Evolutionary conservation across 2,888 invertebrate species (phyloP).

Genomic region (Scelioninae gen. 1): DNA sequence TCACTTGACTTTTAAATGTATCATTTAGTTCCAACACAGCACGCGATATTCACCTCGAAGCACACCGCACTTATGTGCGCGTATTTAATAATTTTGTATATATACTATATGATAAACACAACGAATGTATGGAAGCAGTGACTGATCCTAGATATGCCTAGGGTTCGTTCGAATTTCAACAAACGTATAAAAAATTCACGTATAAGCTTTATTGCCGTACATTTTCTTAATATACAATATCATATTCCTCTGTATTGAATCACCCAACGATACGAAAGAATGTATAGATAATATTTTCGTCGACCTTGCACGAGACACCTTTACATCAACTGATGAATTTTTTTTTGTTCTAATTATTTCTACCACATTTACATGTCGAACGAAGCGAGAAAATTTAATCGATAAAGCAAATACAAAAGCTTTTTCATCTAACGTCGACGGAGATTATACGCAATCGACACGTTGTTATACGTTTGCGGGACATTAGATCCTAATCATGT

Average conservation of each 20-base stretch:
- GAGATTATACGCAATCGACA: conserved; percentile 64
- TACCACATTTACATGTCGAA: conserved; percentile 59
- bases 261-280: conserved; percentile 7
- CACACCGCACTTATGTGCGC: conserved; percentile 58
- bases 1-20: conserved; percentile 39
- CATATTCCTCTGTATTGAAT: neutral
- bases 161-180: conserved; percentile 1
- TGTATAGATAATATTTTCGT: conserved; percentile 22
- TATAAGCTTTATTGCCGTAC: neutral
- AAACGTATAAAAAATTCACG: neutral
- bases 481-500: conserved; percentile 56
- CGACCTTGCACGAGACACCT: conserved; percentile 58
- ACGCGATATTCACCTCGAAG: conserved; percentile 63
- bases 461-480: conserved; percentile 53
- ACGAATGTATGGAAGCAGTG: conserved; percentile 72
- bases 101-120: conserved; percentile 83
- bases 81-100: conserved; percentile 75
- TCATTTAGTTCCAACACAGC: conserved; percentile 49
- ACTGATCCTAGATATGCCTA: conserved; percentile 37
- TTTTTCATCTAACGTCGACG: conserved; percentile 72
- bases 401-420: conserved; percentile 79
- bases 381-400: conserved; percentile 76
- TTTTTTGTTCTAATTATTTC: conserved; percentile 54
- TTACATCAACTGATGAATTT: conserved; percentile 44
- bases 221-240: too few species aligned